A percentile compares a stretch with the other conserved stretches of the same genome.
These are phyloP conservation scores for Apteryx owenii DNA, from an alignment of 2,113 vertebrate genomes.

Conservation along the genomic window DNA sequence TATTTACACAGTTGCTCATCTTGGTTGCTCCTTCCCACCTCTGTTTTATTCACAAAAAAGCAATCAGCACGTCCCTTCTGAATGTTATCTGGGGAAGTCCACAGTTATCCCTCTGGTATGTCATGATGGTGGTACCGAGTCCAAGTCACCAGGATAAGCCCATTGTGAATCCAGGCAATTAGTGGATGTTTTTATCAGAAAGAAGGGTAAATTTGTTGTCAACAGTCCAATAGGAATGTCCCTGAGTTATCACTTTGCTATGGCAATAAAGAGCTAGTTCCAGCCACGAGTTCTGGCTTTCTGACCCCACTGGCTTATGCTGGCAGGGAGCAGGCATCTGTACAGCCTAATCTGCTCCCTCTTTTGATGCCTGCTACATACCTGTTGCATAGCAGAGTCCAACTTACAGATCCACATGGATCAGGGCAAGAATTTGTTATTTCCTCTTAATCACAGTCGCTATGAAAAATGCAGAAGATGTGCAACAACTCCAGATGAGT, in stretches of 20 bases:
- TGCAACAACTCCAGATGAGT: background rate
- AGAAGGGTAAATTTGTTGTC: background rate
- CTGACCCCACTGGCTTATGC: background rate
- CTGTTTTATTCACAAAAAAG: background rate
- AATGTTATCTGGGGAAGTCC: background rate
- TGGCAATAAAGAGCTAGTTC: background rate
- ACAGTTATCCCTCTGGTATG: background rate
- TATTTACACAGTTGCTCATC: background rate
- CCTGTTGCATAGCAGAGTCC: background rate
- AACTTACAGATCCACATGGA: background rate
- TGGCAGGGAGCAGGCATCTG: background rate
- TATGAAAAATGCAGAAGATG: background rate
- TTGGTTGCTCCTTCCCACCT: background rate
- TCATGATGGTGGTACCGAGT: background rate
- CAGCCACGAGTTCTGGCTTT: background rate
- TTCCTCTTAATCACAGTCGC: background rate
- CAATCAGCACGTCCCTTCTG: background rate
- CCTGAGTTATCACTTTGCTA: background rate
- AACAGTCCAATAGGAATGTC: background rate
- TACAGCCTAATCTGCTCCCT: background rate
- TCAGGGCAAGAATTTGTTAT: background rate
- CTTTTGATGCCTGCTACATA: background rate
- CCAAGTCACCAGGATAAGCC: background rate
- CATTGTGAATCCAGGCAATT: background rate
- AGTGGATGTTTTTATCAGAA: background rate